Conservation (phyloP, 2,797 vertebrate species). For the Hydrocynus forskahlii region DNA sequence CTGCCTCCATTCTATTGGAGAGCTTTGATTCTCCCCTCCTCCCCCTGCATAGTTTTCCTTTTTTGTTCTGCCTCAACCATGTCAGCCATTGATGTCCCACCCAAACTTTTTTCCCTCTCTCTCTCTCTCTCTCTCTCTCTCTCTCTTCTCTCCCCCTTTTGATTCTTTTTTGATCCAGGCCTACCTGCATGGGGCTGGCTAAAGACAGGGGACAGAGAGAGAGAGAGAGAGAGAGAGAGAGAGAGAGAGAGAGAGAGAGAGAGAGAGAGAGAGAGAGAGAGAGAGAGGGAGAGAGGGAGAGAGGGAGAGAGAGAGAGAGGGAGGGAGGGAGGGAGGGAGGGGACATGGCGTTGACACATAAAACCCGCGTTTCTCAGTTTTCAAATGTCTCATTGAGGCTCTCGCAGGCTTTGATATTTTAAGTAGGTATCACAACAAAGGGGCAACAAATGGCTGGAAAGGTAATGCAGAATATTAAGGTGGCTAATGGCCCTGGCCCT, state of each 20-base stretch:
- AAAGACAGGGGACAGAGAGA: slow-evolving; percentile 54
- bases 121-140: slow-evolving; percentile 55
- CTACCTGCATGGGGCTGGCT: slow-evolving; percentile 73
- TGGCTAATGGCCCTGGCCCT: slow-evolving; percentile 71
- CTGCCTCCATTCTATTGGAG: slow-evolving; percentile 62
- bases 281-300: slow-evolving; percentile 48
- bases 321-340: slow-evolving; percentile 60
- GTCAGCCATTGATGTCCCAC: slow-evolving; percentile 81
- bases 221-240: slow-evolving; percentile 46
- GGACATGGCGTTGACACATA: slow-evolving; percentile 84
- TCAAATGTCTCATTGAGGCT: slow-evolving; percentile 90
- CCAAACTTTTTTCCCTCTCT: slow-evolving; percentile 66
- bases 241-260: slow-evolving; percentile 54
- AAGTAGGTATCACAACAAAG: slow-evolving; percentile 90
- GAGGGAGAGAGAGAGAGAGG: slow-evolving; percentile 52
- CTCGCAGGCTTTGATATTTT: slow-evolving; percentile 89
- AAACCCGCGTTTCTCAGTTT: slow-evolving; percentile 91
- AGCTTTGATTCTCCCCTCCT: slow-evolving; percentile 66
- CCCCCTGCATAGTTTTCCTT: slow-evolving; percentile 73
- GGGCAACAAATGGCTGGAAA: slow-evolving; percentile 79
- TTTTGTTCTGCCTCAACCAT: slow-evolving; percentile 83
- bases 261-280: slow-evolving; percentile 44
- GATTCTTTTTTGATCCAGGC: slow-evolving; percentile 79
- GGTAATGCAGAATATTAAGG: slow-evolving; percentile 74
- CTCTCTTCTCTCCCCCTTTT: slow-evolving; percentile 61